phyloP scores from a whole-genome alignment of 2,888 invertebrate species.

The Leptopilina drosophilae region DNA sequence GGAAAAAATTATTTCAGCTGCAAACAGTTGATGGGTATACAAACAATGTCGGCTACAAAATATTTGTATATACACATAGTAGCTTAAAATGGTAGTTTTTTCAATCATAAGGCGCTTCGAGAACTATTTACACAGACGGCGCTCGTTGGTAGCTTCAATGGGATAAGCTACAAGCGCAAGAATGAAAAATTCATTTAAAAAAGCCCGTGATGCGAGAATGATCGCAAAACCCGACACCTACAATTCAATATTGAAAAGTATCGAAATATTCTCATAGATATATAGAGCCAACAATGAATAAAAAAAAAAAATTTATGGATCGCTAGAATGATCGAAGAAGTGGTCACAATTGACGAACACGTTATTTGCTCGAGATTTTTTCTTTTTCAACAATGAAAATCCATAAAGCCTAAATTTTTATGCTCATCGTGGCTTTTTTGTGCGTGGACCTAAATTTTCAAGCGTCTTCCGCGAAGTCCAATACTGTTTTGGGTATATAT shows the following conservation, averaged over 20 bases:
- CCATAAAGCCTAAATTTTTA: conserved; percentile 30
- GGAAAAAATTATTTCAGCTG: too few relatives aligned
- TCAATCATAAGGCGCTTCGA: too few relatives aligned
- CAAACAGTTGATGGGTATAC: too few relatives aligned
- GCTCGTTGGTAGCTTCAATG: too few relatives aligned
- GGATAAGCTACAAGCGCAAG: neutral
- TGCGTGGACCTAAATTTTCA: conserved; percentile 16
- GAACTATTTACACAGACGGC: too few relatives aligned
- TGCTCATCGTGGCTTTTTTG: conserved; percentile 13
- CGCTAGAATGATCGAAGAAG: conserved; percentile 19
- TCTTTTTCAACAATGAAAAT: conserved; percentile 21
- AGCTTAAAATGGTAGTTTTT: too few relatives aligned
- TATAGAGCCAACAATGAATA: conserved; percentile 31
- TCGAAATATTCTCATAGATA: conserved; percentile 18
- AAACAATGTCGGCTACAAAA: too few relatives aligned
- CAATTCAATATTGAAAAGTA: conserved; percentile 22
- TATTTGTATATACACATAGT: too few relatives aligned
- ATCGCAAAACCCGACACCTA: conserved; percentile 13
- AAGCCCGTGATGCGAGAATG: neutral
- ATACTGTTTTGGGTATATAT: conserved; percentile 25
- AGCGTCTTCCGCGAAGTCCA: conserved; percentile 37
- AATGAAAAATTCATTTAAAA: conserved; percentile 11
- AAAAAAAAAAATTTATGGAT: conserved; percentile 23
- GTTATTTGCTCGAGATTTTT: conserved; percentile 24
- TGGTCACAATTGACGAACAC: conserved; percentile 17